Evolutionary conservation across 2,797 vertebrate genomes (phyloP), one percentile per base, ranked within the genome.

Genomic region (Australoheros facetus): DNA sequence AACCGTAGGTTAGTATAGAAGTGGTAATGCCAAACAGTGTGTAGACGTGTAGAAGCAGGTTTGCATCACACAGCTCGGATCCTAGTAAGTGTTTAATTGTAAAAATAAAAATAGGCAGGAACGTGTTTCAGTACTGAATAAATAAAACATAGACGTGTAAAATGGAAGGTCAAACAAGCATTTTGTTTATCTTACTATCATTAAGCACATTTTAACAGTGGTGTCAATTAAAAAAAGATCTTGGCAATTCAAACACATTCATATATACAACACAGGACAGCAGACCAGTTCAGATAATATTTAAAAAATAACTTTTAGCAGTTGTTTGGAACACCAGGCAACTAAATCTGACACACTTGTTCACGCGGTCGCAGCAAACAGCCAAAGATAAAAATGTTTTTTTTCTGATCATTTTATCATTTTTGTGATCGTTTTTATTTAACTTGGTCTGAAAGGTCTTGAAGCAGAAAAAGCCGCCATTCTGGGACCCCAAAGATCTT

Each of bases 61-160:
- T 53, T 37, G 56, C 57, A 51, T 1, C 55, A 71, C 53, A 55
- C 17, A 60, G 3, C 34, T 3, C 73, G 72, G 78, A 71, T 85
- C 76, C 75, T 86, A 78, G 62, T 80, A 85, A 88, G 75, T 66
- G 73, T 96, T 95, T 96, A 95, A 91, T 95, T 76, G 83, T 78
- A 81, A 86, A 90, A 89, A 81, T 51, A 79, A 84, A 87, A 91
- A 71, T 28, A 85, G 56, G 84, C 73, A 85, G 85, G 86, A 82
- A 88, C 9, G 26, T 71, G 77, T 89, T 84, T 45, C 74, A 81
- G 59, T 64, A 92, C 76, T 79, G 78, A 86, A 92, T 93, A 94
- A 95, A 94, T 94, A 91, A 92, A 88, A 78, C 88, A 81, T 74
- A 88, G 82, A 93, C 79, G 79, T 82, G 64, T 75, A 30, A 90